phyloP scores from a whole-genome alignment of 2,113 vertebrate genomes.

The Xenopus laevis region DNA sequence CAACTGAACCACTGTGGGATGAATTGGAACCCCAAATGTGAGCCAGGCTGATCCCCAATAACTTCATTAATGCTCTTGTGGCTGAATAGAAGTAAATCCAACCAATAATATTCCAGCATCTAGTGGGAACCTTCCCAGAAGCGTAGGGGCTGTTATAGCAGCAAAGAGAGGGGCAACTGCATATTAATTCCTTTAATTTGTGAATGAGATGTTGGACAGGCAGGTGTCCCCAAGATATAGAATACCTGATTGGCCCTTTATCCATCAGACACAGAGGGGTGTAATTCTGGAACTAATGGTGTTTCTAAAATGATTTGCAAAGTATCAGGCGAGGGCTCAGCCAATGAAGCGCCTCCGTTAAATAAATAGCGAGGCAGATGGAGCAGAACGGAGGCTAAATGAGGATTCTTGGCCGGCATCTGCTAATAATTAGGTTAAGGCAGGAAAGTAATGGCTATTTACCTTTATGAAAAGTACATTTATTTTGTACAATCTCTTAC shows the following conservation, averaged over 20 bases:
- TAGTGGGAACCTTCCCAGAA: no score
- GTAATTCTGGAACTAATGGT: slow-evolving; percentile 48
- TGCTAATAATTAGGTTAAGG: background rate
- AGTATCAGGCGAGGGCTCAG: slow-evolving; percentile 44
- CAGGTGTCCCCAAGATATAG: background rate
- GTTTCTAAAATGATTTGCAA: slow-evolving; percentile 46
- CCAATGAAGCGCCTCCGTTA: slow-evolving; percentile 50
- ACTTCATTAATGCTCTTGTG: no score
- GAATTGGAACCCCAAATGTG: no score
- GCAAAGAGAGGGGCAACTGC: no score
- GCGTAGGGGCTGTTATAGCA: no score
- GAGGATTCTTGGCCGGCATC: no score
- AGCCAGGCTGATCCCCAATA: no score
- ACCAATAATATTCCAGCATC: no score
- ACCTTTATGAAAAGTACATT: background rate
- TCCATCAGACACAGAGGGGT: slow-evolving; percentile 51
- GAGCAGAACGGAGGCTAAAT: background rate
- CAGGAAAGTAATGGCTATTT: background rate
- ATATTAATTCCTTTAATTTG: no score
- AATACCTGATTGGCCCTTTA: background rate
- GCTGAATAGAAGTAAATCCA: no score
- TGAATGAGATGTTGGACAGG: no score
- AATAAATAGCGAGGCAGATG: background rate
- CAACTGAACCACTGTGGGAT: no score
- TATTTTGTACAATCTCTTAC: slow-evolving; percentile 22